These are phyloP conservation scores for Tiliqua scincoides DNA, from an alignment of 2,113 vertebrate species.

Conservation along the genomic window DNA sequence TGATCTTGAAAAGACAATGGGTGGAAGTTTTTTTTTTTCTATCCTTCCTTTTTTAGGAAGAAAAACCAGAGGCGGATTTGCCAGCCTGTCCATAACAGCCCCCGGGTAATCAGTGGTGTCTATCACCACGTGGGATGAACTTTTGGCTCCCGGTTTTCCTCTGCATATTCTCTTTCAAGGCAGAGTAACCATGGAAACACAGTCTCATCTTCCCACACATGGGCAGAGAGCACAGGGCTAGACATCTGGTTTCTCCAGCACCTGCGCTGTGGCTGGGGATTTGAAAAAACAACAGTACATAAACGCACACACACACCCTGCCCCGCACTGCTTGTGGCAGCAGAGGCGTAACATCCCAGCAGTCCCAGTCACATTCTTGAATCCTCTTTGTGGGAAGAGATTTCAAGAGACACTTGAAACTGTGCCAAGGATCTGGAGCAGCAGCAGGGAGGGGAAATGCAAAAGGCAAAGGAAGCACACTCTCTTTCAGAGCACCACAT, in stretches of 20 bases:
- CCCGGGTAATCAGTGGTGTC: neutral
- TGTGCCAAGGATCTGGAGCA: too few relatives aligned
- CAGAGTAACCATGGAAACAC: neutral
- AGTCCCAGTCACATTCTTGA: too few relatives aligned
- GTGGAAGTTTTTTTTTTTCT: neutral
- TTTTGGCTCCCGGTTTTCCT: neutral
- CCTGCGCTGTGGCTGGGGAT: neutral
- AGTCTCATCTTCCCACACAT: neutral
- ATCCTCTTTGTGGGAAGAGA: neutral
- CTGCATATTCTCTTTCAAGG: neutral
- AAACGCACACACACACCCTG: neutral
- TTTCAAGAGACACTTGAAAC: neutral
- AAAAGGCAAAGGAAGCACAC: neutral
- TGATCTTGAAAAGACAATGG: neutral
- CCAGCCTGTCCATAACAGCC: neutral
- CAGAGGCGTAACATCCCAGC: neutral
- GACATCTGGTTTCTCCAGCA: neutral
- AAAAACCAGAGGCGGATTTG: neutral
- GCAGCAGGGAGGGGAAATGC: neutral
- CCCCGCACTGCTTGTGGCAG: neutral
- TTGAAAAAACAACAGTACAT: too few relatives aligned
- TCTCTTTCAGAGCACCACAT: neutral
- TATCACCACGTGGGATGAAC: neutral
- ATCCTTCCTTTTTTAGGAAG: neutral
- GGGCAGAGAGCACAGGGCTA: neutral